phyloP scores from a whole-genome alignment of 2,797 vertebrate genomes.

The Taenioides sp. region DNA sequence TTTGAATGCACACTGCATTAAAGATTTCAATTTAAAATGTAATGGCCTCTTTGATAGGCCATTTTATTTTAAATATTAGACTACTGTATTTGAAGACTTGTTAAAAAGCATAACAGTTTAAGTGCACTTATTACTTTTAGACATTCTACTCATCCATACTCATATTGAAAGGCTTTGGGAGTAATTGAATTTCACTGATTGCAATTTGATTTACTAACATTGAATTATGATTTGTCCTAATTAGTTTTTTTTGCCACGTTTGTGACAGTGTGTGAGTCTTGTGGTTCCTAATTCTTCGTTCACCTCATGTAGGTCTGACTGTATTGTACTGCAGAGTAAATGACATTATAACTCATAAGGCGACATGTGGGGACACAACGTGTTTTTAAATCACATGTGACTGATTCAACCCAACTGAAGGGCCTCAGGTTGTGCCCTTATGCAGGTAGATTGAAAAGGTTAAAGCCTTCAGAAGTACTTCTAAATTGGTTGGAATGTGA shows the following conservation, averaged over 20 bases:
- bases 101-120: background rate
- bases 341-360: slow-evolving; percentile 68
- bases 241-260: slow-evolving; percentile 51
- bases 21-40: slow-evolving; percentile 3
- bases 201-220: slow-evolving; percentile 81
- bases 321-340: slow-evolving; percentile 51
- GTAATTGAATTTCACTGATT: slow-evolving; percentile 82
- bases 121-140: slow-evolving; percentile 53
- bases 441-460: background rate
- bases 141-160: slow-evolving; percentile 64
- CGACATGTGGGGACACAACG: slow-evolving; percentile 59
- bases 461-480: background rate
- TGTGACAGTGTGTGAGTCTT: slow-evolving; percentile 37
- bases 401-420: background rate
- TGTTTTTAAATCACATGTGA: slow-evolving; percentile 50
- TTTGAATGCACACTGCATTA: slow-evolving; percentile 15
- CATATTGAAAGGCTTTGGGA: slow-evolving; percentile 62
- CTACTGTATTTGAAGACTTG: background rate
- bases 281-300: slow-evolving; percentile 47
- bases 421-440: background rate
- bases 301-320: slow-evolving; percentile 50
- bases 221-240: slow-evolving; percentile 81
- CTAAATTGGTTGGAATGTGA: background rate
- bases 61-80: slow-evolving; percentile 18
- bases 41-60: slow-evolving; percentile 38